Evolutionary conservation across 2,797 vertebrate species (phyloP).

Genomic region (Calcarius lapponicus): DNA sequence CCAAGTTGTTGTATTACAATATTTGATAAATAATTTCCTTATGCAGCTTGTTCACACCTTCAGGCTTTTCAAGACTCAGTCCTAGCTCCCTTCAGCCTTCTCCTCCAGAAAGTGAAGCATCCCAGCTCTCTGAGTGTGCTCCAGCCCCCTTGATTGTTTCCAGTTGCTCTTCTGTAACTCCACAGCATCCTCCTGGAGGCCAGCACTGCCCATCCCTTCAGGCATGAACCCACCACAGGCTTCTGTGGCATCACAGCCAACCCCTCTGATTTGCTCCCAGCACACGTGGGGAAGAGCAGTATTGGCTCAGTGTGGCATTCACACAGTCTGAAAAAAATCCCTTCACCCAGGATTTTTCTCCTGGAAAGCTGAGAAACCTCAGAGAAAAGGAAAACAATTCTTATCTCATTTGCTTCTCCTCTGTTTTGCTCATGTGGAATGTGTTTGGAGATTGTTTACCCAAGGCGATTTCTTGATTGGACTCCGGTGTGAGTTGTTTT

Average conservation of each 20-base stretch:
- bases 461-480: no score
- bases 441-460: no score
- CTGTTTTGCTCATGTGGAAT: no score
- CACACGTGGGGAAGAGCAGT: accelerated
- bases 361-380: no score
- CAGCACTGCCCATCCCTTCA: background rate
- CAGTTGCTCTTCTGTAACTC: background rate
- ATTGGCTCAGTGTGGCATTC: no score
- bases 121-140: background rate
- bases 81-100: background rate
- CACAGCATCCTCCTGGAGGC: background rate
- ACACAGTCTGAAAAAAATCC: no score
- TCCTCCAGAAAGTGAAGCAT: background rate
- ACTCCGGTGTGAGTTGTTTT: no score
- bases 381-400: no score
- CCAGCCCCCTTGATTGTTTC: background rate
- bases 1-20: background rate
- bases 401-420: no score
- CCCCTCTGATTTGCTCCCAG: background rate
- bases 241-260: background rate
- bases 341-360: no score
- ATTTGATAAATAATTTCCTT: background rate
- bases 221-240: background rate
- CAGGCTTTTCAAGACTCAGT: background rate
- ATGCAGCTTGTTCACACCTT: background rate